Conservation (phyloP, 2,888 invertebrate species). For the Dugesia japonica region DNA sequence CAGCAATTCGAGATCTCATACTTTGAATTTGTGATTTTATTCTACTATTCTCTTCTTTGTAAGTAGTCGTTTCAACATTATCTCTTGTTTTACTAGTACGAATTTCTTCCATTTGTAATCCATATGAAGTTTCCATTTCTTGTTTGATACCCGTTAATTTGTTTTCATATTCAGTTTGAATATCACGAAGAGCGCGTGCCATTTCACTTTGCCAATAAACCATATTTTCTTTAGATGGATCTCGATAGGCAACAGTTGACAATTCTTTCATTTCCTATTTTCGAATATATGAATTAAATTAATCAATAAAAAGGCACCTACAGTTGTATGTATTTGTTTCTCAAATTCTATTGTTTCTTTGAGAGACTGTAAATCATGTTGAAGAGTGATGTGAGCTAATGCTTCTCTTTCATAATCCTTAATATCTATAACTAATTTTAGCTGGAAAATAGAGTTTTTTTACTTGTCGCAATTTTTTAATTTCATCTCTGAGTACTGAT, state of each 20-base stretch:
- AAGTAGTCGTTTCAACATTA: conserved; percentile 49
- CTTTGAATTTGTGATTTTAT: conserved; percentile 48
- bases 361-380: conserved; percentile 50
- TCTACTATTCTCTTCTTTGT: conserved; percentile 49
- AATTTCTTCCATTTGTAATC: conserved; percentile 51
- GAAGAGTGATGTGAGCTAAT: conserved; percentile 49
- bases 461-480: neutral
- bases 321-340: conserved; percentile 50
- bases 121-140: conserved; percentile 51
- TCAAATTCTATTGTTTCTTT: conserved; percentile 51
- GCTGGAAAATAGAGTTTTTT: neutral
- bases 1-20: conserved; percentile 48
- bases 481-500: neutral
- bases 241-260: conserved; percentile 49
- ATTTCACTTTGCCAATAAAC: conserved; percentile 52
- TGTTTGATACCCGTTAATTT: conserved; percentile 47
- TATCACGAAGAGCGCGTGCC: conserved; percentile 50
- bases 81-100: conserved; percentile 49
- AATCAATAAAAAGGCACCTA: no score
- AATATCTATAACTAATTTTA: conserved; percentile 20
- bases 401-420: conserved; percentile 51
- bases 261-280: conserved; percentile 50
- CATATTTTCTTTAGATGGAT: conserved; percentile 51
- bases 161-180: conserved; percentile 50
- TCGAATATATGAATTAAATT: no score